Percentiles rank a stretch among this genome's conserved stretches.
Evolutionary conservation across 2,113 vertebrate genomes (phyloP).

Genomic region (Oriolus oriolus): DNA sequence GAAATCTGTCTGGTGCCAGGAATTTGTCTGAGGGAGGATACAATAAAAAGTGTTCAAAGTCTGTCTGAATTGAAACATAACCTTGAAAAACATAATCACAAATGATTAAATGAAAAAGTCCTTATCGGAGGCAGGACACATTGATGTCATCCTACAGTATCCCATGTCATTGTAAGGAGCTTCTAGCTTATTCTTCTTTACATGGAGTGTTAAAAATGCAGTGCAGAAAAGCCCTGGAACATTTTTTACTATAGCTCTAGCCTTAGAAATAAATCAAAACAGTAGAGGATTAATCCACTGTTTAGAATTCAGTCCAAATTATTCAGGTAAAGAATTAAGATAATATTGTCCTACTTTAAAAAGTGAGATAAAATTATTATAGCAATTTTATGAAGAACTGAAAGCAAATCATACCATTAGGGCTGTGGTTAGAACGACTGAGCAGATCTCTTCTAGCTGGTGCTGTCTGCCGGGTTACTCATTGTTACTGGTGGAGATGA

Average conservation of each 20-base stretch:
- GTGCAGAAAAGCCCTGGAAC: background rate
- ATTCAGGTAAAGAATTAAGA: background rate
- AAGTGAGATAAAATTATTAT: background rate
- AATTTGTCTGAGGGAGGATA: background rate
- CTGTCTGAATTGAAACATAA: background rate
- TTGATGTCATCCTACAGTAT: background rate
- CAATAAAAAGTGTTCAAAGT: background rate
- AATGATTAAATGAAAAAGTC: background rate
- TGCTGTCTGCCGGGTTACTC: background rate
- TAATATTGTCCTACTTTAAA: background rate
- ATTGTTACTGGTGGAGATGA: background rate
- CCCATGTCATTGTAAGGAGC: background rate
- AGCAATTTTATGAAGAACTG: background rate
- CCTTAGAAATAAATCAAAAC: background rate
- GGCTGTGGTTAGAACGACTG: background rate
- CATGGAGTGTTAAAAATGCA: background rate
- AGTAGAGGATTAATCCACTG: background rate
- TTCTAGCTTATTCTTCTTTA: background rate
- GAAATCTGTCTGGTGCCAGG: background rate
- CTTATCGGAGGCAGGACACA: background rate
- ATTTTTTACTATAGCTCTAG: background rate
- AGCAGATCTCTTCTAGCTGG: background rate
- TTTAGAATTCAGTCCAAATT: background rate
- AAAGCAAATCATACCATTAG: background rate
- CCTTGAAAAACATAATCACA: background rate